Evolutionary conservation across 2,113 vertebrate genomes (phyloP).

Genomic region (Seriola rivoliana): DNA sequence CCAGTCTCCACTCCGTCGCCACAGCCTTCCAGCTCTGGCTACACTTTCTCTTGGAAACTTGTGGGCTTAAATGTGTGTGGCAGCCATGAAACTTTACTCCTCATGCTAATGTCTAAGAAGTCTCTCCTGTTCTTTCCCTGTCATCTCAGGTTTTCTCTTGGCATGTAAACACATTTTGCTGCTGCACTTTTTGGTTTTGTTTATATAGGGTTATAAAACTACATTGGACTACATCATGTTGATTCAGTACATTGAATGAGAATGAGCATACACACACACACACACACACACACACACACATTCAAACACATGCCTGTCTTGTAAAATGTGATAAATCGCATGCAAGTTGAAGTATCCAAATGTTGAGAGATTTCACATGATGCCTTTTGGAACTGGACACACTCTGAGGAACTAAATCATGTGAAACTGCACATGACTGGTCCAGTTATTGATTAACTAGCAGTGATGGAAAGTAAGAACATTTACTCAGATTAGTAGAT

Average conservation of each 20-base stretch:
- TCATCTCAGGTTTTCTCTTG: conserved; percentile 51
- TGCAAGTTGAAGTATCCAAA: background rate
- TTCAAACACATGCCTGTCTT: background rate
- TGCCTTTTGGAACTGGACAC: conserved; percentile 13
- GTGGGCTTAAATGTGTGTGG: conserved; percentile 62
- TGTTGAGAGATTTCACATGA: background rate
- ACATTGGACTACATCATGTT: background rate
- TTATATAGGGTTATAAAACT: conserved; percentile 14
- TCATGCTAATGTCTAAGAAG: conserved; percentile 50
- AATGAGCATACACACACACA: background rate
- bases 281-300: background rate
- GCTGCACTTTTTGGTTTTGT: conserved; percentile 29
- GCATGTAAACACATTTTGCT: conserved; percentile 41
- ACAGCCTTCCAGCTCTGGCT: conserved; percentile 56
- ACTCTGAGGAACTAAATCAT: background rate
- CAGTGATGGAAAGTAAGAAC: background rate
- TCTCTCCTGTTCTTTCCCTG: conserved; percentile 47
- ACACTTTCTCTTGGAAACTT: conserved; percentile 73
- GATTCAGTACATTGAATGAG: background rate
- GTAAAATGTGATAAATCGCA: background rate
- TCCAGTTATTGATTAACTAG: background rate
- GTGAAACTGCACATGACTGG: background rate
- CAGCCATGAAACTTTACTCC: conserved; percentile 69
- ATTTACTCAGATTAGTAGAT: background rate
- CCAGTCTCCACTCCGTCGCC: conserved; percentile 35